Percentiles rank a stretch among this genome's conserved stretches.
phyloP scores from a whole-genome alignment of 2,113 vertebrate species.

The Cyphomyrus discorhynchus region DNA sequence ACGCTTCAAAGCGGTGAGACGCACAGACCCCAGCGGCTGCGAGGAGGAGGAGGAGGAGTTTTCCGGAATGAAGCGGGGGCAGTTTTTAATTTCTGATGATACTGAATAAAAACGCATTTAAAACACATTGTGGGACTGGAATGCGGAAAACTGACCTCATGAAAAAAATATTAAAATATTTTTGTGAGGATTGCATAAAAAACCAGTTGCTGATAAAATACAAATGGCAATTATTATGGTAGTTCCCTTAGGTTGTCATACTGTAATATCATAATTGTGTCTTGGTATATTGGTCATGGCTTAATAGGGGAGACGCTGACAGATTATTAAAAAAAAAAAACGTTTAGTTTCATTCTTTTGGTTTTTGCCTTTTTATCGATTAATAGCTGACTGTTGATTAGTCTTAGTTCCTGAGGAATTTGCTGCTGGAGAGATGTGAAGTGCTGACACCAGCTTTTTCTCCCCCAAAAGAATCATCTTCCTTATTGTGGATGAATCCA shows the following conservation, averaged over 20 bases:
- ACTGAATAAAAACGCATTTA: background rate
- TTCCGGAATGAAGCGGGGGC: background rate
- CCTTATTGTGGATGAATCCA: background rate
- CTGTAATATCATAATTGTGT: background rate
- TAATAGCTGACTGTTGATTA: background rate
- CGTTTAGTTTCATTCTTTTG: background rate
- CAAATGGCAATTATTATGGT: background rate
- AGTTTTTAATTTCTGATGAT: background rate
- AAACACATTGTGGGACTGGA: background rate
- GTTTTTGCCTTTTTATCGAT: background rate
- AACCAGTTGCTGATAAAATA: background rate
- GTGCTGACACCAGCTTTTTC: background rate
- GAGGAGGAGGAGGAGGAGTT: background rate
- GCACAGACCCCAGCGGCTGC: slow-evolving; percentile 16
- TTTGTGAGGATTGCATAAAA: background rate
- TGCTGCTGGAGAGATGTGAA: background rate
- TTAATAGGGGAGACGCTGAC: background rate
- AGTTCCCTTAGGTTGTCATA: background rate
- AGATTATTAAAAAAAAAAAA: background rate
- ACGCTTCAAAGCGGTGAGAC: slow-evolving; percentile 19
- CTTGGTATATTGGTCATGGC: background rate
- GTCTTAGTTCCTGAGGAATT: background rate
- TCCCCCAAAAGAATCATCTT: background rate
- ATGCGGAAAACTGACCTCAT: background rate
- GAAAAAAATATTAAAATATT: background rate